Conservation (phyloP, 2,888 invertebrate genomes). For the Scelioninae gen. 2 region DNA sequence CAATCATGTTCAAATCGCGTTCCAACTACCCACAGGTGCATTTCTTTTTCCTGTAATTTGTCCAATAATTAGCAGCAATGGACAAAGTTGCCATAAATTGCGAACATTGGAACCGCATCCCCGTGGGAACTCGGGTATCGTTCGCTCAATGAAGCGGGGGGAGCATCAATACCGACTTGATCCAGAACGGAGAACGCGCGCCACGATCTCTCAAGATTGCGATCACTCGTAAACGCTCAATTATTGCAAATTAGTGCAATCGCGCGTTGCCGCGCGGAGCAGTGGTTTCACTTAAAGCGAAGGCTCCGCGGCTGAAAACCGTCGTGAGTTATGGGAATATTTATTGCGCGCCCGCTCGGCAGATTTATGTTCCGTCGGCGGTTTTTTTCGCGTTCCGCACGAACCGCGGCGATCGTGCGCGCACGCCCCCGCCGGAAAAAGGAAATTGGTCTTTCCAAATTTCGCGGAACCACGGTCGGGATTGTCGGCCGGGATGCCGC, state of each 20-base stretch:
- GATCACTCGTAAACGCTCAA: constrained; percentile 43
- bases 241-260: constrained; percentile 59
- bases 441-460: neutral
- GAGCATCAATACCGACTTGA: constrained; percentile 12
- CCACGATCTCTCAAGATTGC: constrained; percentile 29
- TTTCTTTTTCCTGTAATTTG: no score
- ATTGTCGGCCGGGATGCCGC: no score
- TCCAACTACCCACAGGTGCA: no score
- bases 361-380: constrained; percentile 23
- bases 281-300: constrained; percentile 49
- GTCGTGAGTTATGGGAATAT: constrained; percentile 55
- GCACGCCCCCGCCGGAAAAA: neutral
- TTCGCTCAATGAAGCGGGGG: constrained; percentile 16
- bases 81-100: neutral
- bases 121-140: constrained; percentile 24
- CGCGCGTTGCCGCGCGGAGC: constrained; percentile 32
- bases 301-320: constrained; percentile 14
- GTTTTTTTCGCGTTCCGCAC: constrained; percentile 8
- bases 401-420: constrained; percentile 13
- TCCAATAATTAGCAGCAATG: neutral
- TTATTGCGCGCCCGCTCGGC: constrained; percentile 42
- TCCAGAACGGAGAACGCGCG: constrained; percentile 6
- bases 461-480: neutral
- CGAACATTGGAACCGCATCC: neutral
- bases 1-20: no score